Evolutionary conservation across 2,113 vertebrate genomes (phyloP), one percentile per base, ranked within the genome.

Genomic region (Steatornis caripensis): DNA sequence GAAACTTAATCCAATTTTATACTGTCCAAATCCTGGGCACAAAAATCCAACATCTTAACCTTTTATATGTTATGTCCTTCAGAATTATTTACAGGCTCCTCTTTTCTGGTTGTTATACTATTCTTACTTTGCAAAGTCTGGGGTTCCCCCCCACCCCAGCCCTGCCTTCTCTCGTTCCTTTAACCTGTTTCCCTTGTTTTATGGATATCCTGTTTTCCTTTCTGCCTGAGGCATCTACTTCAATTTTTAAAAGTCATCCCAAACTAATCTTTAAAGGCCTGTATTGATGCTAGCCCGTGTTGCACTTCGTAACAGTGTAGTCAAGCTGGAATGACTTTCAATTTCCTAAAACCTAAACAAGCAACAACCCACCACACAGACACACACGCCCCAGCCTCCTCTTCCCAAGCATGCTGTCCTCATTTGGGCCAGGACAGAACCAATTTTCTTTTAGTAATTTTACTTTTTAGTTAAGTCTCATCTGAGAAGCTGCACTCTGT

Each of bases 241-340:
- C 45, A 58, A 24, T 61, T 66, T 95, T 91, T 74, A 26, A 46
- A 75, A 76, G 74, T 34, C 21, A 53, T 86, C 49, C 51, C 75
- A 93, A 90, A 78, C 39, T 83, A 82, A 66, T 92, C 89, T 94
- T 96, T 93, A 83, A 49, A 84, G 64, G 24, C 57, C 34, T 23
- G 17, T 75, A 53, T 78, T 97, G 78, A 49, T 22, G 32, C 58
- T 83, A 69, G 89, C 61, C 77, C 34, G 27, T 69, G 34, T 84
- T 95, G 62, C 46, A 36, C 49, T 95, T 89, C 65, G 72, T 77
- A 55, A 84, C 60, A 78, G 62, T 80, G 75, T 74, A 90, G 72
- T 92, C 26, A 78, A 61, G 58, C 41, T 41, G 91, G 69, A 37
- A 74, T 91, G 55, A 95, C 96, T 97, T 96, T 93, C 84, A 87